Evolutionary conservation across 2,888 invertebrate genomes (phyloP).

Genomic region (Heliconius cydno): DNA sequence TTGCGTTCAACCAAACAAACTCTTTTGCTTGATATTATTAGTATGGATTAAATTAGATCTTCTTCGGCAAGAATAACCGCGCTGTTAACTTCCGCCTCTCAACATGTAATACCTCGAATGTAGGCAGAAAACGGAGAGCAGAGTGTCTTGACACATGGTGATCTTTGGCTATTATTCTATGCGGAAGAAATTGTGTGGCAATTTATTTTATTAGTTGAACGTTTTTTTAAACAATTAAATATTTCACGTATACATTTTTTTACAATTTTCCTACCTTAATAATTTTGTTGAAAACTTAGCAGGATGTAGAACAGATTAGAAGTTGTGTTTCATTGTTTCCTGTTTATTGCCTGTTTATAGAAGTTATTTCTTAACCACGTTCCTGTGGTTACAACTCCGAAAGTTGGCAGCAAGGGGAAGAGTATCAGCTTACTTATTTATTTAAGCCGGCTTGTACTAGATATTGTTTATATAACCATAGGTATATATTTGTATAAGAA

Average conservation of each 20-base stretch:
- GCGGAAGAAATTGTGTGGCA: neutral
- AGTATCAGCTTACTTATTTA: slow-evolving; percentile 17
- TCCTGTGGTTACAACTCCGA: slow-evolving; percentile 27
- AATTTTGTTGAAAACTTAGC: neutral
- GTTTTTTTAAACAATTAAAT: neutral
- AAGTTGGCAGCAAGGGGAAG: slow-evolving; percentile 15
- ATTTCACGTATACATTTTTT: neutral
- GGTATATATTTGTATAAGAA: neutral
- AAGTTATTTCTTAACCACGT: slow-evolving; percentile 13
- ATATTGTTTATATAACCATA: neutral
- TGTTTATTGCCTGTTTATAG: neutral
- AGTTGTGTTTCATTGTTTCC: slow-evolving; percentile 10
- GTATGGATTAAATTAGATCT: no score
- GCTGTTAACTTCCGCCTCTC: no score
- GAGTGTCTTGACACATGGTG: neutral
- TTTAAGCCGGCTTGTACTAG: neutral
- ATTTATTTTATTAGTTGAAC: neutral
- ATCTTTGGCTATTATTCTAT: neutral
- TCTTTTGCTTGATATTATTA: no score
- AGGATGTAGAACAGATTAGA: slow-evolving; percentile 14
- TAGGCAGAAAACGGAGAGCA: no score
- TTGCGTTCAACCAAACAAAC: no score
- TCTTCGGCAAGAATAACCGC: no score
- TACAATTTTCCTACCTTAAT: neutral
- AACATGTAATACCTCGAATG: no score